Conservation (phyloP, 1,140 invertebrate genomes). For the Bombus fervidus region DNA sequence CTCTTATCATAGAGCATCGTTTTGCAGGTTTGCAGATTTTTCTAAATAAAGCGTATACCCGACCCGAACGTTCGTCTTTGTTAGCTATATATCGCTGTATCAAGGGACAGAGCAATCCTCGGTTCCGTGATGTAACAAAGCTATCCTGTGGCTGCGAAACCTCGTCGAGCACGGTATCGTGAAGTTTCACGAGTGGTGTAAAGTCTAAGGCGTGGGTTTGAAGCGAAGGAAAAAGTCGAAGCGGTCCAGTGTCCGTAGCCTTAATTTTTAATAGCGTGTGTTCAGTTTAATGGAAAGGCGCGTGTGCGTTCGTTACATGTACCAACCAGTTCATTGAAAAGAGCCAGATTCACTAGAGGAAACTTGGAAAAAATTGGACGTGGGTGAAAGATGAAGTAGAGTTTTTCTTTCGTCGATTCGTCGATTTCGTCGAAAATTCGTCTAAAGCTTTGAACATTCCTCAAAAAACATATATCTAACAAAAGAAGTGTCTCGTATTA, state of each 20-base stretch:
- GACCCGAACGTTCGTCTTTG: not conserved
- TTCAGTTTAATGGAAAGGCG: constrained; percentile 23
- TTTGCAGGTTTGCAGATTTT: not conserved
- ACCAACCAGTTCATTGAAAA: constrained; percentile 6
- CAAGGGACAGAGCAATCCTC: not conserved
- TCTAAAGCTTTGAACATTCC: not conserved
- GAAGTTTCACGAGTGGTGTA: not conserved
- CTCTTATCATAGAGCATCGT: not conserved
- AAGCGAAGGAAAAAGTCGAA: not conserved
- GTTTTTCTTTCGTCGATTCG: not conserved
- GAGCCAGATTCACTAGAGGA: not conserved
- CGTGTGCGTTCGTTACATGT: not conserved
- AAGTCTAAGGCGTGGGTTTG: not conserved
- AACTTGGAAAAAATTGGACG: not conserved
- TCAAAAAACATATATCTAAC: not conserved
- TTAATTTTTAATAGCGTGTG: constrained; percentile 28
- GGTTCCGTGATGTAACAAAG: not conserved
- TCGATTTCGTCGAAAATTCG: not conserved
- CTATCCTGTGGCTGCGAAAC: too few relatives aligned
- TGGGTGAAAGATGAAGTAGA: too few relatives aligned
- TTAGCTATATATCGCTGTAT: not conserved
- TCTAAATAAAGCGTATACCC: not conserved
- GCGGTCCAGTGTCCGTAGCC: not conserved
- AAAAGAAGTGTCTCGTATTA: not conserved
- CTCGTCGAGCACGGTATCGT: not conserved